Percentiles rank a stretch among this genome's conserved stretches.
phyloP scores from a whole-genome alignment of 2,797 vertebrate genomes.

The Menidia menidia region DNA sequence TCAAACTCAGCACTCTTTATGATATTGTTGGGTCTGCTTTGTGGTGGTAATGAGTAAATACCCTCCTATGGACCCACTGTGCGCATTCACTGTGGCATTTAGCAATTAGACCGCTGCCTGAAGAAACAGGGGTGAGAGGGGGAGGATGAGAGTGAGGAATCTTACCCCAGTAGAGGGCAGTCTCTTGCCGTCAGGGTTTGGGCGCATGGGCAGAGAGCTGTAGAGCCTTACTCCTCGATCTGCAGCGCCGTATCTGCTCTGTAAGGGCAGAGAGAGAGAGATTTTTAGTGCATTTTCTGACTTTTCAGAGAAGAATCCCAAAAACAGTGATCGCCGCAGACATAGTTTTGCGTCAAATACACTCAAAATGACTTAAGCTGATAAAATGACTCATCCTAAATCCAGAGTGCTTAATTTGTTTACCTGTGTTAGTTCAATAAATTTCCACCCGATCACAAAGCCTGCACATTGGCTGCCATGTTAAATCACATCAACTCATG shows the following conservation, averaged over 20 bases:
- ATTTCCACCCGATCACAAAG: conserved; percentile 40
- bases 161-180: conserved; percentile 89
- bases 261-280: conserved; percentile 58
- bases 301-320: background rate
- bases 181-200: conserved; percentile 86
- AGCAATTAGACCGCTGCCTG: conserved; percentile 31
- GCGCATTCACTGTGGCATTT: conserved; percentile 20
- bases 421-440: conserved; percentile 20
- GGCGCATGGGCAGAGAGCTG: conserved; percentile 85
- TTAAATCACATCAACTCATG: conserved; percentile 62
- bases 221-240: conserved; percentile 85
- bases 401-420: conserved; percentile 18
- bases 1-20: background rate
- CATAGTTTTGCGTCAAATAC: background rate
- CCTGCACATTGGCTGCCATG: conserved; percentile 43
- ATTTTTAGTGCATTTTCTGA: conserved; percentile 22
- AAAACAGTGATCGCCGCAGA: background rate
- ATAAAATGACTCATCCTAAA: background rate
- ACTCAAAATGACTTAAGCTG: background rate
- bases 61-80: background rate
- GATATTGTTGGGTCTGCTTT: background rate
- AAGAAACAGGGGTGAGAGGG: conserved; percentile 8
- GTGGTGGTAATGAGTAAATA: background rate
- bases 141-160: conserved; percentile 21
- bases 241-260: conserved; percentile 84